These are phyloP conservation scores for Thermophis baileyi DNA, from an alignment of 2,113 vertebrate species.

Conservation along the genomic window DNA sequence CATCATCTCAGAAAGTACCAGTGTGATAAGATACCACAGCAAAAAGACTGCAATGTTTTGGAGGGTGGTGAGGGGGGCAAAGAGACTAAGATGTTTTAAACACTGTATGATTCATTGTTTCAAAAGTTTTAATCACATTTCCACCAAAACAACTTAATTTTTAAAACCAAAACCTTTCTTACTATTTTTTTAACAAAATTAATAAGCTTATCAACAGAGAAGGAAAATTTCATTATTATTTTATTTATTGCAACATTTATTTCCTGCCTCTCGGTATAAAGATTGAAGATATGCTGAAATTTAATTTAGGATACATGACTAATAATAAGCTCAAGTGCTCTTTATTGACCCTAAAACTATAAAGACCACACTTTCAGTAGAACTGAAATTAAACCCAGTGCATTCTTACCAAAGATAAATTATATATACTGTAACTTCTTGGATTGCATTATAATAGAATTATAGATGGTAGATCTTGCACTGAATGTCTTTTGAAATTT, in stretches of 20 bases:
- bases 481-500: not conserved
- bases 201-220: conserved; percentile 44
- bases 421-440: not conserved
- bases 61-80: not conserved
- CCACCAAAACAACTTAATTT: conserved; percentile 48
- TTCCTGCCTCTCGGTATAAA: not conserved
- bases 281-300: not conserved
- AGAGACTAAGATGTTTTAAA: conserved; percentile 3
- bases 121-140: conserved; percentile 59
- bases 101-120: conserved; percentile 50
- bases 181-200: conserved; percentile 40
- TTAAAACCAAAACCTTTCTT: conserved; percentile 50
- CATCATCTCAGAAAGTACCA: not conserved
- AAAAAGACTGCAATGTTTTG: not conserved
- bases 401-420: not conserved
- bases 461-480: not conserved
- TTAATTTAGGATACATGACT: not conserved
- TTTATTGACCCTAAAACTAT: not conserved
- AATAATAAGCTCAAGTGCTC: conserved; percentile 6
- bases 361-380: not conserved
- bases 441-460: not conserved
- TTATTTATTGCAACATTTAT: not conserved
- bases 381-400: not conserved
- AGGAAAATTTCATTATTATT: not conserved
- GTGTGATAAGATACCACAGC: not conserved